phyloP scores from a whole-genome alignment of 2,113 vertebrate species.

The Suncus etruscus region DNA sequence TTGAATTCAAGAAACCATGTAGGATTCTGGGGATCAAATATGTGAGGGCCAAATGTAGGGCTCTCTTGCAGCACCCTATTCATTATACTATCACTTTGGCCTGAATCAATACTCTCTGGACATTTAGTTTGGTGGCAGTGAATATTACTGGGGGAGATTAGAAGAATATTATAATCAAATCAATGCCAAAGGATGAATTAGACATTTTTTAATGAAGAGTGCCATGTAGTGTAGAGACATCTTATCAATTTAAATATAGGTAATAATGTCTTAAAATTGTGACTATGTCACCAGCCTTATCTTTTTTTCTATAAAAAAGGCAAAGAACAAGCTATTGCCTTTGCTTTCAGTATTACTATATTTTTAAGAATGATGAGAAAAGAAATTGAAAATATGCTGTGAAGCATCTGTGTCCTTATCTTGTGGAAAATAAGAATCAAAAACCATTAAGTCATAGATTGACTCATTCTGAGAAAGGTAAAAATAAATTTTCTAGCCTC shows the following conservation, averaged over 20 bases:
- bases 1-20: too few relatives aligned
- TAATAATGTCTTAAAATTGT: conserved; percentile 12
- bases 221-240: neutral
- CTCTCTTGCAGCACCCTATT: too few relatives aligned
- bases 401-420: neutral
- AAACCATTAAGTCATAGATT: neutral
- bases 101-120: neutral
- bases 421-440: neutral
- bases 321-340: neutral
- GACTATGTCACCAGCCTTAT: neutral
- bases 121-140: neutral
- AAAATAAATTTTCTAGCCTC: neutral
- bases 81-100: too few relatives aligned
- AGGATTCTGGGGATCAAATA: too few relatives aligned
- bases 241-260: neutral
- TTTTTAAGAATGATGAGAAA: neutral
- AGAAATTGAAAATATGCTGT: neutral
- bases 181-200: neutral
- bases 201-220: neutral
- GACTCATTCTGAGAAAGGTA: neutral
- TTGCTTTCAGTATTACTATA: neutral
- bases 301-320: neutral
- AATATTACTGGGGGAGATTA: too few relatives aligned
- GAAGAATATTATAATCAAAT: too few relatives aligned
- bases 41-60: too few relatives aligned